phyloP scores from a whole-genome alignment of 2,797 vertebrate species.

The Brachyalestes nurse region DNA sequence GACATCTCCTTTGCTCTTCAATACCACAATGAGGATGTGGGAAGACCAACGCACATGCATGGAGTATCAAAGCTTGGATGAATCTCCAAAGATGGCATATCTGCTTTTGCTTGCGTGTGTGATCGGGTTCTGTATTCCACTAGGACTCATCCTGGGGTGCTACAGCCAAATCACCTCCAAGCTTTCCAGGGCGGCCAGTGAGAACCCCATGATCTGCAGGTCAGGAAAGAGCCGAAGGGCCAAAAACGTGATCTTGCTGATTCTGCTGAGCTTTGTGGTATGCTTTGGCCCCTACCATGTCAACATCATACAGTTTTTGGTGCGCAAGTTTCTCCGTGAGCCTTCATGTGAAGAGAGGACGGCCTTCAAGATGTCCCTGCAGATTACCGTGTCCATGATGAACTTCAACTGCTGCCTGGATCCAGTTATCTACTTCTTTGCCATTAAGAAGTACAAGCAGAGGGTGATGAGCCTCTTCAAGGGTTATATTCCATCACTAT shows the following conservation, averaged over 20 bases:
- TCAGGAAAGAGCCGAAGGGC: constrained; percentile 73
- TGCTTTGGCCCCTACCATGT: constrained; percentile 88
- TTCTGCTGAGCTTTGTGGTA: constrained; percentile 77
- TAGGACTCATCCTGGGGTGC: constrained; percentile 81
- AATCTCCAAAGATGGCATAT: constrained; percentile 66
- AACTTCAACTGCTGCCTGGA: constrained; percentile 88
- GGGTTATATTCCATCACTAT: constrained; percentile 72
- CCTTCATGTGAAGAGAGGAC: constrained; percentile 75
- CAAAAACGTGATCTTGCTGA: constrained; percentile 79
- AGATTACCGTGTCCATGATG: constrained; percentile 85
- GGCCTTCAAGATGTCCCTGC: constrained; percentile 80
- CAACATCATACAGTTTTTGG: constrained; percentile 83
- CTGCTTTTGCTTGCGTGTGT: constrained; percentile 75
- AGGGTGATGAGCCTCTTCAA: constrained; percentile 81
- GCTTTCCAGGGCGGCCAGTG: constrained; percentile 74
- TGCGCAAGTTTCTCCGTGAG: constrained; percentile 69
- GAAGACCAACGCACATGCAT: constrained; percentile 79
- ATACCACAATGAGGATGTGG: constrained; percentile 65
- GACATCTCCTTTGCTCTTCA: constrained; percentile 77
- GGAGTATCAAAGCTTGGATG: constrained; percentile 82
- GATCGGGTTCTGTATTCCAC: constrained; percentile 79
- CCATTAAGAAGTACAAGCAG: constrained; percentile 84
- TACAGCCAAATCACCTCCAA: constrained; percentile 81
- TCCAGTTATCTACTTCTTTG: constrained; percentile 88
- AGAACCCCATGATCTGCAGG: constrained; percentile 71